phyloP scores from a whole-genome alignment of 2,888 invertebrate species.

The Rhagium mordax region DNA sequence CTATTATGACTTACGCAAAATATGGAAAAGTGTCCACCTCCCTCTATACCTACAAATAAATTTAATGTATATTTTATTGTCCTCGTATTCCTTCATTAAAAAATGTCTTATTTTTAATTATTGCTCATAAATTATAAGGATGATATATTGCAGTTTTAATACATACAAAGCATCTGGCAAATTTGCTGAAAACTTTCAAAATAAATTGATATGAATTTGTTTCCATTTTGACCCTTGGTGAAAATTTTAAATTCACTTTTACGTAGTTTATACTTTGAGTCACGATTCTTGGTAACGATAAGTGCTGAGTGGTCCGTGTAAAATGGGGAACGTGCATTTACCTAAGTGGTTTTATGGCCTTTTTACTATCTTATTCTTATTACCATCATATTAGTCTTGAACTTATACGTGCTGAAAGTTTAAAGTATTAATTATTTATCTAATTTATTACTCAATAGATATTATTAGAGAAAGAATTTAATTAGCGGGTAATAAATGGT shows the following conservation, averaged over 20 bases:
- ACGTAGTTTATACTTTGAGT: conserved; percentile 32
- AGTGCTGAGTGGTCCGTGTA: conserved; percentile 38
- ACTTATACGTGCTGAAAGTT: not conserved
- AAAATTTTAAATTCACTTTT: conserved; percentile 30
- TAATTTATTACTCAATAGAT: not conserved
- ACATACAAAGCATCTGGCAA: not conserved
- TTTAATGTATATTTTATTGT: too few relatives aligned
- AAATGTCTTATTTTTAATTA: not conserved
- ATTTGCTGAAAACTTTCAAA: not conserved
- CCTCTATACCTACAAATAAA: too few relatives aligned
- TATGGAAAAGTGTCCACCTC: too few relatives aligned
- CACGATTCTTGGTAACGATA: conserved; percentile 43
- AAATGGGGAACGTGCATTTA: conserved; percentile 41
- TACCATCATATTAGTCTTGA: conserved; percentile 7
- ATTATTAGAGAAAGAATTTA: not conserved
- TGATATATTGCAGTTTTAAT: not conserved
- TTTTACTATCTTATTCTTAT: conserved; percentile 33
- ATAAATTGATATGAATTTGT: conserved; percentile 38
- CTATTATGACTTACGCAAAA: too few relatives aligned
- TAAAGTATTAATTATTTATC: not conserved
- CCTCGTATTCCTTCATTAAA: too few relatives aligned
- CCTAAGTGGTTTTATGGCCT: conserved; percentile 41
- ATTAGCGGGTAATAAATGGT: not conserved
- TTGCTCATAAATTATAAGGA: not conserved
- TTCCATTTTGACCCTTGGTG: conserved; percentile 11